Conservation (phyloP, 2,888 invertebrate species). For the Lepas anatifera region DNA sequence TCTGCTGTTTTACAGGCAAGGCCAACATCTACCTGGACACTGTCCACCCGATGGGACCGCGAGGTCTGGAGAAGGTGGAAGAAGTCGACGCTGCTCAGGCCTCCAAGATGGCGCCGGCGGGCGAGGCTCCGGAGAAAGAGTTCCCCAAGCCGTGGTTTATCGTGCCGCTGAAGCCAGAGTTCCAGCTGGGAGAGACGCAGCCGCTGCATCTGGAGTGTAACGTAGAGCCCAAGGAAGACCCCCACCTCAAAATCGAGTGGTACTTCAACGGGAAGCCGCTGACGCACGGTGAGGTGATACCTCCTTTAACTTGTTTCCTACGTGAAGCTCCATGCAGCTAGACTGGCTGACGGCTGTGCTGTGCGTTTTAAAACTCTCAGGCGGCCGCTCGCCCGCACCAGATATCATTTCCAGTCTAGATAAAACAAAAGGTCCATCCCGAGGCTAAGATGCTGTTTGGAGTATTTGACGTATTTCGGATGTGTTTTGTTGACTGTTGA, state of each 20-base stretch:
- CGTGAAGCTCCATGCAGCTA: too few relatives aligned
- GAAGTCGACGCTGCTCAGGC: slow-evolving; percentile 52
- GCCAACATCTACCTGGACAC: slow-evolving; percentile 68
- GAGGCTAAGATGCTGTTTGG: too few relatives aligned
- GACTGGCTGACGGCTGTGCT: too few relatives aligned
- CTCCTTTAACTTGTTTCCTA: too few relatives aligned
- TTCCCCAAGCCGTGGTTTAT: slow-evolving; percentile 79
- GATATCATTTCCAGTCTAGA: too few relatives aligned
- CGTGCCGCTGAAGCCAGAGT: slow-evolving; percentile 65
- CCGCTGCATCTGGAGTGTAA: slow-evolving; percentile 84
- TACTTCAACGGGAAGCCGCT: slow-evolving; percentile 81
- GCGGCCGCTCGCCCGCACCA: too few relatives aligned
- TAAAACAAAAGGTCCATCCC: too few relatives aligned
- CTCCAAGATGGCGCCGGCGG: slow-evolving; percentile 86
- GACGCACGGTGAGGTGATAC: slow-evolving; percentile 59
- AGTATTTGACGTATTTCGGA: too few relatives aligned
- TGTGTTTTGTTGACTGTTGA: too few relatives aligned
- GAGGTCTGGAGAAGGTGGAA: slow-evolving; percentile 76
- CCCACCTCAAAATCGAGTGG: slow-evolving; percentile 83
- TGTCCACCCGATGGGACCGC: slow-evolving; percentile 87
- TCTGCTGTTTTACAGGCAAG: slow-evolving; percentile 28
- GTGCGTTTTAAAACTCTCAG: too few relatives aligned
- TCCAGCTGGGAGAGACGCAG: slow-evolving; percentile 66
- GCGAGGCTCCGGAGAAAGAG: slow-evolving; percentile 77
- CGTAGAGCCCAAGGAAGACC: slow-evolving; percentile 87